Percentiles rank a stretch among this genome's conserved stretches.
Conservation (phyloP, 92 coral and sea anemone genomes). For the Phenganax subtilis region DNA sequence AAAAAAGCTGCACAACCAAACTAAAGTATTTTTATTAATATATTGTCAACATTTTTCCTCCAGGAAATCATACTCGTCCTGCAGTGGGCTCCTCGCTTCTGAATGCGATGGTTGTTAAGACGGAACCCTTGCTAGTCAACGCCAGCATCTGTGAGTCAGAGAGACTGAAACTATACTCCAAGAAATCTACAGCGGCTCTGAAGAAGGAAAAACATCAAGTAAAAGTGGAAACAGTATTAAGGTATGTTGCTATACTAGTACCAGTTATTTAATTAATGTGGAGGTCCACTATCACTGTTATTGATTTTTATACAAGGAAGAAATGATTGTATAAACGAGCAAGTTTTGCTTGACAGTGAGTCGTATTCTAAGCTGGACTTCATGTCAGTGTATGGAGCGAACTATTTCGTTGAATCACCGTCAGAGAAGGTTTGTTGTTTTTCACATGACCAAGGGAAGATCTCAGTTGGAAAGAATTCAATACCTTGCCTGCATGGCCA, state of each 20-base stretch:
- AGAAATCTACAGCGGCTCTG: constrained; percentile 83
- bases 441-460: not conserved
- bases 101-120: constrained; percentile 83
- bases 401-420: too few relatives aligned
- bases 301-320: too few relatives aligned
- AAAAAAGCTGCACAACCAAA: not conserved
- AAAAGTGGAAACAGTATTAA: not conserved
- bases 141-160: constrained; percentile 77
- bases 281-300: too few relatives aligned
- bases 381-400: too few relatives aligned
- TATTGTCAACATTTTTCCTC: not conserved
- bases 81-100: constrained; percentile 93
- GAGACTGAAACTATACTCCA: constrained; percentile 84
- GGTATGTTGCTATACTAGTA: constrained; percentile 1
- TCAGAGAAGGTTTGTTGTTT: not conserved
- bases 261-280: not conserved
- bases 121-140: constrained; percentile 91
- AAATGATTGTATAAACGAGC: too few relatives aligned
- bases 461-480: too few relatives aligned
- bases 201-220: not conserved
- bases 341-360: too few relatives aligned
- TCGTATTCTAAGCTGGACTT: too few relatives aligned
- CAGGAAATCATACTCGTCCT: constrained; percentile 56
- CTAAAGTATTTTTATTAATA: not conserved
- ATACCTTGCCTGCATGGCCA: constrained; percentile 78